These are phyloP conservation scores for Neodiprion lecontei DNA, from an alignment of 1,140 invertebrate genomes.

Conservation along the genomic window DNA sequence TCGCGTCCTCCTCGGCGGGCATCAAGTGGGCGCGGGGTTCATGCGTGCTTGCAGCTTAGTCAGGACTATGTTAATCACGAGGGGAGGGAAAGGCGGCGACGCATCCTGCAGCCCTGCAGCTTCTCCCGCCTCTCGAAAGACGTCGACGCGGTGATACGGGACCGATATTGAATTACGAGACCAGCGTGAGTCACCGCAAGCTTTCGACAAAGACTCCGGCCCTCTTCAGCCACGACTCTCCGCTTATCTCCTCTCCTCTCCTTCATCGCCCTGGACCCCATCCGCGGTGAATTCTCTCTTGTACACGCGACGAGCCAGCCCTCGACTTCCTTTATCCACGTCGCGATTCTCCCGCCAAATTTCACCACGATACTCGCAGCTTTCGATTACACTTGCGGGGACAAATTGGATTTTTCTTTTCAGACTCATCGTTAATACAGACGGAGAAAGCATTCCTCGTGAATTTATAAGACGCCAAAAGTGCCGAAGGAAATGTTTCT, in stretches of 20 bases:
- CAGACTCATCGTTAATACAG: too few species aligned
- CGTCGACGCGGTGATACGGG: not conserved
- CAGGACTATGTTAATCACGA: slow-evolving; percentile 31
- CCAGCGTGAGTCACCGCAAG: not conserved
- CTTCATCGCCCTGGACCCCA: too few species aligned
- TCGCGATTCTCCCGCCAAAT: not conserved
- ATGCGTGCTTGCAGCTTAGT: slow-evolving; percentile 25
- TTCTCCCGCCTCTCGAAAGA: not conserved
- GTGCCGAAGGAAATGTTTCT: too few species aligned
- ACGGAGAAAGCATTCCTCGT: too few species aligned
- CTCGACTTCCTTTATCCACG: too few species aligned
- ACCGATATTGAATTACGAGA: not conserved
- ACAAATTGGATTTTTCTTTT: too few species aligned
- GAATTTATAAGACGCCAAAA: too few species aligned
- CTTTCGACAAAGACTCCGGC: not conserved
- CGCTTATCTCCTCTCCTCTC: too few species aligned
- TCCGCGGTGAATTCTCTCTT: too few species aligned
- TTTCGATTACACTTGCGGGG: too few species aligned
- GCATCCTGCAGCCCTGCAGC: not conserved
- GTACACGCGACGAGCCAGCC: too few species aligned
- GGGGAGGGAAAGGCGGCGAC: not conserved
- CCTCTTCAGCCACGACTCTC: not conserved
- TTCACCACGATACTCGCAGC: not conserved
- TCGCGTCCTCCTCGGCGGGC: not conserved
- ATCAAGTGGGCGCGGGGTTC: slow-evolving; percentile 13